phyloP scores from a whole-genome alignment of 2,888 invertebrate species.

The Oasisia sp. region DNA sequence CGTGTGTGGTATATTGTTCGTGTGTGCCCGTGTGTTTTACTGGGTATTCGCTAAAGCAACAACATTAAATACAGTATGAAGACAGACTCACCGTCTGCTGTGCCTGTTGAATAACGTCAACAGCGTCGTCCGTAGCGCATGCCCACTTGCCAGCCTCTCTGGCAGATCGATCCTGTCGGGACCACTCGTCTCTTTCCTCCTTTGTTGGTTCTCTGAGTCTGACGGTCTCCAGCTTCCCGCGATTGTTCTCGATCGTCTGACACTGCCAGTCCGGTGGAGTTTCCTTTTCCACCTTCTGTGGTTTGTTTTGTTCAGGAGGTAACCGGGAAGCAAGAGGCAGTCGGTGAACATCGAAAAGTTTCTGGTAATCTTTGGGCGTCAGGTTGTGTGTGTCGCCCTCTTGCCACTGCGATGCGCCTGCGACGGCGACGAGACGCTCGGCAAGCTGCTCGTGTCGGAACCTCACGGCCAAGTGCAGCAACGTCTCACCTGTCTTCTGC shows the following conservation, averaged over 20 bases:
- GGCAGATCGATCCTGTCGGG: too few relatives aligned
- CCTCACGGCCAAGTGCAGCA: neutral
- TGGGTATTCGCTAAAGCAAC: too few relatives aligned
- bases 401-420: neutral
- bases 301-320: neutral
- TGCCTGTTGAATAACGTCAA: neutral
- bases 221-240: too few relatives aligned
- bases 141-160: too few relatives aligned
- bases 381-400: neutral
- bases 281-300: neutral
- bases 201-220: too few relatives aligned
- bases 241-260: neutral
- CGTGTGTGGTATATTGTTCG: too few relatives aligned
- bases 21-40: too few relatives aligned
- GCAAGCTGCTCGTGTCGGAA: neutral
- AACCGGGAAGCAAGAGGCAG: neutral
- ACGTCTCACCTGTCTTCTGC: neutral
- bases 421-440: neutral
- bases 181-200: too few relatives aligned
- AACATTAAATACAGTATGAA: too few relatives aligned
- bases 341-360: neutral
- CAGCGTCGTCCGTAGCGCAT: neutral
- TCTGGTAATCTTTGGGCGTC: neutral
- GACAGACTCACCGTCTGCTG: neutral
- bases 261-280: neutral